A percentile compares a stretch with the other conserved stretches of the same genome.
phyloP scores from a whole-genome alignment of 1,140 invertebrate genomes.

The Calycopis cecrops region DNA sequence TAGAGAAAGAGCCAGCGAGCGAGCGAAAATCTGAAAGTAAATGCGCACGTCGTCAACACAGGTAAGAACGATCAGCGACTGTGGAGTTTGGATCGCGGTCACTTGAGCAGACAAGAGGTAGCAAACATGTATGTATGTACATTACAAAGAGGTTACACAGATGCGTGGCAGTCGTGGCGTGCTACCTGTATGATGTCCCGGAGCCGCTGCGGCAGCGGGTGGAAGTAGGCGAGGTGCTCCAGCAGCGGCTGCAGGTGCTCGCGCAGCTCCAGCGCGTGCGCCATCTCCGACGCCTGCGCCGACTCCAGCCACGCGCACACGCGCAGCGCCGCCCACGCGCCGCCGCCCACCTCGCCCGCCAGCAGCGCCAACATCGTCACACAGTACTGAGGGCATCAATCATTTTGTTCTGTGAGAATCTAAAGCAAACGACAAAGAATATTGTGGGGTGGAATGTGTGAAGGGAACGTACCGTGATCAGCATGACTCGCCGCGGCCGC shows the following conservation, averaged over 20 bases:
- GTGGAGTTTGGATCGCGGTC: no score
- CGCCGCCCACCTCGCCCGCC: constrained; percentile 30
- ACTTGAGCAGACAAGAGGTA: no score
- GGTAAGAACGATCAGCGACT: no score
- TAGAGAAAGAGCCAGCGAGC: no score
- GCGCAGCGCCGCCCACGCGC: constrained; percentile 33
- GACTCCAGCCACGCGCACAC: constrained; percentile 28
- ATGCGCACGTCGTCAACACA: no score
- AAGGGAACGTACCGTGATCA: neutral
- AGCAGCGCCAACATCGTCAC: constrained; percentile 13
- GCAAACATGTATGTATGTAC: no score
- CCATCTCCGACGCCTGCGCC: constrained; percentile 30
- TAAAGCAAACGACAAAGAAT: no score
- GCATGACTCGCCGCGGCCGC: neutral
- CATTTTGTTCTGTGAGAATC: no score
- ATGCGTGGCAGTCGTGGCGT: neutral
- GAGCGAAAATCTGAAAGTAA: no score
- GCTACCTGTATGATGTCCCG: constrained; percentile 37
- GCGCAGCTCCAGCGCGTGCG: constrained; percentile 29
- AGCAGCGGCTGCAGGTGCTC: constrained; percentile 44
- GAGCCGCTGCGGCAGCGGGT: constrained; percentile 41
- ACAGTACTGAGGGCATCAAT: constrained; percentile 32
- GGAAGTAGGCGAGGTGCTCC: constrained; percentile 37
- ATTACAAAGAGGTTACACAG: no score
- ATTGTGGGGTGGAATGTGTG: no score